phyloP scores from a whole-genome alignment of 1,140 invertebrate genomes.

The Brachionus rotundiformis region DNA sequence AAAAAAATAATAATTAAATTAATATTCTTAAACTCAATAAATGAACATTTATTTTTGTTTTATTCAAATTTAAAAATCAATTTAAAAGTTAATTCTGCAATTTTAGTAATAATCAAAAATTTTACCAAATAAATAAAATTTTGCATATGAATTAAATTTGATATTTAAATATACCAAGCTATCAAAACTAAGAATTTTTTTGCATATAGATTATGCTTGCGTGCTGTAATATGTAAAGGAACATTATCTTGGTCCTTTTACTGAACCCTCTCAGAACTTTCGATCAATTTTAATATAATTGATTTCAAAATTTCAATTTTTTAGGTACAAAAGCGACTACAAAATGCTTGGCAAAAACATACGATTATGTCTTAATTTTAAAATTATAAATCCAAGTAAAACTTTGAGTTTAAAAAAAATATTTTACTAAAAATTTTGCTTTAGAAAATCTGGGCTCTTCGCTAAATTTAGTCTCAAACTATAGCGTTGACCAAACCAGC shows the following conservation, averaged over 20 bases:
- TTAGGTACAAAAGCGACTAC: background rate
- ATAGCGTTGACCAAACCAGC: background rate
- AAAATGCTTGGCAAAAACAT: slow-evolving; percentile 45
- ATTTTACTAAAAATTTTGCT: background rate
- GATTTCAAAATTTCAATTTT: background rate
- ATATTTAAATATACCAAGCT: slow-evolving; percentile 45
- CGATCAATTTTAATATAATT: background rate
- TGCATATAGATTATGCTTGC: slow-evolving; percentile 29
- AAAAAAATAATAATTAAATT: too few relatives aligned
- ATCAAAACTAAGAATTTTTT: slow-evolving; percentile 27
- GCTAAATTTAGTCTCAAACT: background rate
- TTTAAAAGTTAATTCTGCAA: background rate
- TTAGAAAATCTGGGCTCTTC: background rate
- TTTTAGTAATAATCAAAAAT: background rate
- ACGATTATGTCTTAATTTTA: slow-evolving; percentile 17
- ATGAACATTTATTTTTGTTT: too few relatives aligned
- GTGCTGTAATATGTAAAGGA: slow-evolving; percentile 23
- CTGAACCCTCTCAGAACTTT: background rate
- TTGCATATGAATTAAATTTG: background rate
- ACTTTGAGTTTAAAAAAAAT: background rate
- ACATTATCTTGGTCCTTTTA: background rate
- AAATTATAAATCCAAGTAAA: slow-evolving; percentile 28
- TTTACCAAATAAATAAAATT: background rate
- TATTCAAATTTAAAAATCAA: background rate
- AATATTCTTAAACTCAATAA: too few relatives aligned